Conservation (phyloP, 2,113 vertebrate genomes). For the Microcebus jonahi region DNA sequence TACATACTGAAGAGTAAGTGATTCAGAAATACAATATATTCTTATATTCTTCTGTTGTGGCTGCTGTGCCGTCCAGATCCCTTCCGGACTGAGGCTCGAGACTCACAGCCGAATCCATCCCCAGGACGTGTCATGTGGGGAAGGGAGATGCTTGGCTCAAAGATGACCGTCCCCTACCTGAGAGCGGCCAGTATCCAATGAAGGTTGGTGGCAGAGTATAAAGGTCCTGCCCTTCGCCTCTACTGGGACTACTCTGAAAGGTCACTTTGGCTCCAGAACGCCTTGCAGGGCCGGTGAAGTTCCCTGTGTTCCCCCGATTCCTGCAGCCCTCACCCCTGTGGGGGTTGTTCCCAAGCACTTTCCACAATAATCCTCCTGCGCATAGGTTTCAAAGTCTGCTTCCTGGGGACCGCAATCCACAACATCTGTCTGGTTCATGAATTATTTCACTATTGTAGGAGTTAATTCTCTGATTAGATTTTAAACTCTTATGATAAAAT, state of each 20-base stretch:
- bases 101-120: background rate
- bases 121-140: background rate
- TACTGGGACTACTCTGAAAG: background rate
- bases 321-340: background rate
- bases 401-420: background rate
- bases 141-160: background rate
- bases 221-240: background rate
- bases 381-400: background rate
- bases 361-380: background rate
- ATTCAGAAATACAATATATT: background rate
- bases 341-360: background rate
- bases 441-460: background rate
- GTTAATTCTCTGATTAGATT: slow-evolving; percentile 13
- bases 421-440: background rate
- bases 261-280: background rate
- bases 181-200: background rate
- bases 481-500: slow-evolving; percentile 38
- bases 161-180: too few species aligned
- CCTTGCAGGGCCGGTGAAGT: background rate
- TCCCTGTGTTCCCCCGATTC: background rate
- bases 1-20: background rate
- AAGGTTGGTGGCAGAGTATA: background rate
- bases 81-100: background rate
- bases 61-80: background rate
- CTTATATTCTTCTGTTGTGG: background rate